These are phyloP conservation scores for Chelonoidis abingdonii DNA, from an alignment of 2,113 vertebrate genomes.

Conservation along the genomic window DNA sequence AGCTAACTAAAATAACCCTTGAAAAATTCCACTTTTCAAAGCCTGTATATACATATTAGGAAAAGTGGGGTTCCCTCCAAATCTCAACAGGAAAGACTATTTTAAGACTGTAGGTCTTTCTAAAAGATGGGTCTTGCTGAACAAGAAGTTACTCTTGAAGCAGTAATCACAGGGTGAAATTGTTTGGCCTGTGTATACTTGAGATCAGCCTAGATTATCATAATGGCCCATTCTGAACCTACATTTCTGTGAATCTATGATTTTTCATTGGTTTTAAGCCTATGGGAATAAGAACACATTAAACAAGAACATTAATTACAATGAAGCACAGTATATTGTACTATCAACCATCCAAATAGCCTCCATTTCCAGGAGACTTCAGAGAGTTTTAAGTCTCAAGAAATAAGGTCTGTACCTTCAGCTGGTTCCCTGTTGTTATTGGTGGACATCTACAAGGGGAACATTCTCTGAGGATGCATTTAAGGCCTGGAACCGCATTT, in stretches of 20 bases:
- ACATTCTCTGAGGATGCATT: background rate
- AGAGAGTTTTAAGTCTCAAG: background rate
- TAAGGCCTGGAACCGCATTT: background rate
- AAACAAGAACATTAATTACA: conserved; percentile 22
- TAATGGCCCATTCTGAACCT: background rate
- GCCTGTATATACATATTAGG: background rate
- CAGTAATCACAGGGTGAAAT: accelerated
- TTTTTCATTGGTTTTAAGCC: background rate
- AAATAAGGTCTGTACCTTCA: background rate
- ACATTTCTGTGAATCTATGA: background rate
- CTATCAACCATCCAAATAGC: conserved; percentile 37
- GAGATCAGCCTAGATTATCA: background rate
- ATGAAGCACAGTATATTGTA: conserved; percentile 60
- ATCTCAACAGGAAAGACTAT: background rate
- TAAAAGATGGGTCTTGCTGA: accelerated
- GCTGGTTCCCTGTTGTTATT: background rate
- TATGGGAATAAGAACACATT: background rate
- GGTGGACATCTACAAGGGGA: background rate
- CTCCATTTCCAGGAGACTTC: background rate
- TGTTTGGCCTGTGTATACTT: background rate
- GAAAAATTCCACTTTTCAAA: too few species aligned
- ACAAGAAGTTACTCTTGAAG: background rate
- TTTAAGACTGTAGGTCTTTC: background rate
- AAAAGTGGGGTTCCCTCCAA: background rate
- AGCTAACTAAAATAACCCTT: background rate